Percentiles rank a stretch among this genome's conserved stretches.
Conservation (phyloP, 37 sponge, comb jelly and placozoan species). For the Bolinopsis microptera region DNA sequence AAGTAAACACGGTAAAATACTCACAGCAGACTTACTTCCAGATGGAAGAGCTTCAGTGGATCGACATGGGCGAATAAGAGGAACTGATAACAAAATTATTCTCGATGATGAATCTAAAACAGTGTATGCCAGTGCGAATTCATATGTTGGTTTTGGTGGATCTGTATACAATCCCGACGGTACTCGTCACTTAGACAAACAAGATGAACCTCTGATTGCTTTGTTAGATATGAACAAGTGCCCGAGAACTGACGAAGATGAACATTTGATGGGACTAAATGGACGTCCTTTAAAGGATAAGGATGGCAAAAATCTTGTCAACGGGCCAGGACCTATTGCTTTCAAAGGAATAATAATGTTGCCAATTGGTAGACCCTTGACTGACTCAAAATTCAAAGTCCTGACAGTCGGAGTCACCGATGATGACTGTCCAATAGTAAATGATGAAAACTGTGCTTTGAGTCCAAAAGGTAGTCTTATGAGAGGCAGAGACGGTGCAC, state of each 20-base stretch:
- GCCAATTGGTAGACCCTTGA: constrained; percentile 28
- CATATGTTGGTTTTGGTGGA: constrained; percentile 42
- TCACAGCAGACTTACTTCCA: background rate
- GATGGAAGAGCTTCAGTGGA: constrained; percentile 27
- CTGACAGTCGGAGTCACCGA: background rate
- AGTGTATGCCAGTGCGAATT: constrained; percentile 15
- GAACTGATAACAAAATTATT: background rate
- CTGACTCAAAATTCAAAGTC: background rate
- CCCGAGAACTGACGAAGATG: background rate
- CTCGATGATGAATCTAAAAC: background rate
- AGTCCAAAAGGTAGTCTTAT: background rate
- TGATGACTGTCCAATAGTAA: background rate
- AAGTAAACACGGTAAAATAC: background rate
- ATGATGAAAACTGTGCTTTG: constrained; percentile 6
- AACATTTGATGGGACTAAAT: background rate
- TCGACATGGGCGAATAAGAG: background rate
- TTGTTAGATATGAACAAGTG: background rate
- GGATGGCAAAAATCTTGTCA: background rate
- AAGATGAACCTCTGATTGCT: background rate
- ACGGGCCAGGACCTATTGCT: constrained; percentile 34
- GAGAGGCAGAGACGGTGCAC: background rate
- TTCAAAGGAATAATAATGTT: constrained; percentile 42
- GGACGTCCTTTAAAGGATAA: constrained; percentile 4
- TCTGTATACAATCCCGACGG: constrained; percentile 17
- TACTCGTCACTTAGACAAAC: background rate